A percentile compares a stretch with the other conserved stretches of the same genome.
These are phyloP conservation scores for Erethizon dorsatum DNA, from an alignment of 2,797 vertebrate genomes.

Conservation along the genomic window DNA sequence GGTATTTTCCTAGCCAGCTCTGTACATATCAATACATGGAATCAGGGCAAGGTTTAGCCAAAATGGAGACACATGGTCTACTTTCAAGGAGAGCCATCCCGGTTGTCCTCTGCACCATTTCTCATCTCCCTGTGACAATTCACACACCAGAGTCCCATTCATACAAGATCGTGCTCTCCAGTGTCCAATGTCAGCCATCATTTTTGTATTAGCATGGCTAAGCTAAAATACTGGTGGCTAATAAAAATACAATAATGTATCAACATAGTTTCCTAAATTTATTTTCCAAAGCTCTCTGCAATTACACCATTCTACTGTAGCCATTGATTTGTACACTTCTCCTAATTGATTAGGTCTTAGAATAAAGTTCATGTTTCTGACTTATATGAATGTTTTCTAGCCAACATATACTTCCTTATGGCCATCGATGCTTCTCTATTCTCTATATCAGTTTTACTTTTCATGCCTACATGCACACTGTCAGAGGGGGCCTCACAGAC, in stretches of 20 bases:
- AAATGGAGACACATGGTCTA: too few species aligned
- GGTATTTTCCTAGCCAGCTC: too few species aligned
- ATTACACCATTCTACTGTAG: not conserved
- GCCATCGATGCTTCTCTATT: not conserved
- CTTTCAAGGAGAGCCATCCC: too few species aligned
- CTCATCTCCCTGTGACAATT: not conserved
- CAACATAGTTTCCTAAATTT: slow-evolving; percentile 27
- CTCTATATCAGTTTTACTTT: not conserved
- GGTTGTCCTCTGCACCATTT: not conserved
- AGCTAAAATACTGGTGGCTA: not conserved
- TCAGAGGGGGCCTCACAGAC: not conserved
- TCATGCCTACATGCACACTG: not conserved
- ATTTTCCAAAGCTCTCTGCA: not conserved
- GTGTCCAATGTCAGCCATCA: not conserved
- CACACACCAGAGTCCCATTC: not conserved
- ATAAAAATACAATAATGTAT: not conserved
- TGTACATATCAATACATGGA: too few species aligned
- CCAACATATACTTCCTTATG: not conserved
- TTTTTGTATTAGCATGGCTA: not conserved
- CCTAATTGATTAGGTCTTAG: not conserved
- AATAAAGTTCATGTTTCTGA: not conserved
- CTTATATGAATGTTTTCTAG: not conserved
- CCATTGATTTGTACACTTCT: not conserved
- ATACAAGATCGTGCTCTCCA: not conserved
- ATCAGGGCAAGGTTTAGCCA: too few species aligned